Evolutionary conservation across 2,888 invertebrate genomes (phyloP), one percentile per base, ranked within the genome.

Genomic region (Ornithoptera priamus): DNA sequence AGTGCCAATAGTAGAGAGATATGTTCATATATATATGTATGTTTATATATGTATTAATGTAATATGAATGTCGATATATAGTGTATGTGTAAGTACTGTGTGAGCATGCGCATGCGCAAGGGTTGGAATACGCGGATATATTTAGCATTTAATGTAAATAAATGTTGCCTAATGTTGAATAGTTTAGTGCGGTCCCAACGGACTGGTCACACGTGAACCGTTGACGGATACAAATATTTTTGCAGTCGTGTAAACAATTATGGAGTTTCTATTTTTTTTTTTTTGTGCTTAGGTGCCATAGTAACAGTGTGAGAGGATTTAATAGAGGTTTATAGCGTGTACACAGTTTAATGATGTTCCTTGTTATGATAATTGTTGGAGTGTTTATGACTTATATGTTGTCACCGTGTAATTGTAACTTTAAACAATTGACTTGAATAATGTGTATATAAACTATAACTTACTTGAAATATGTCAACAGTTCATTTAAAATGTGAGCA

Each of bases 71-170:
- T 53, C 18, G n/a, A 30, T 53, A 12, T 7, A 56, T 15, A 36
- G 36, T 20, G 39, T 65, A 53, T 39, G 42, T 66, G n/a, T 65
- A 65, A 59, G 8, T 62, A 64, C 8, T 17, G 17, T 24, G 8
- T 67, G 62, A 62, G 67, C 61, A 22, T 68, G 62, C 58, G 67
- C 62, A 56, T 42, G 57, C 56, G 42, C 61, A 42, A 58, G 58
- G 46, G 39, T 61, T 61, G 58, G 53, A 69, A 22, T 59, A 36
- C 63, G 63, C 53, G 59, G 46, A 63, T 12, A 53, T 63, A 58
- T 63, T 67, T 58, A 36, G 67, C 67, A 58, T 65, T 65, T 69
- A 69, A 58, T 65, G 67, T 70, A 70, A 58, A 63, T 64, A 67
- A 53, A 63, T 67, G 64, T 67, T 60, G 64, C 20, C 10, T 63